Evolutionary conservation across 2,888 invertebrate species (phyloP), one percentile per base, ranked within the genome.

Genomic region (Plagodis pulveraria): DNA sequence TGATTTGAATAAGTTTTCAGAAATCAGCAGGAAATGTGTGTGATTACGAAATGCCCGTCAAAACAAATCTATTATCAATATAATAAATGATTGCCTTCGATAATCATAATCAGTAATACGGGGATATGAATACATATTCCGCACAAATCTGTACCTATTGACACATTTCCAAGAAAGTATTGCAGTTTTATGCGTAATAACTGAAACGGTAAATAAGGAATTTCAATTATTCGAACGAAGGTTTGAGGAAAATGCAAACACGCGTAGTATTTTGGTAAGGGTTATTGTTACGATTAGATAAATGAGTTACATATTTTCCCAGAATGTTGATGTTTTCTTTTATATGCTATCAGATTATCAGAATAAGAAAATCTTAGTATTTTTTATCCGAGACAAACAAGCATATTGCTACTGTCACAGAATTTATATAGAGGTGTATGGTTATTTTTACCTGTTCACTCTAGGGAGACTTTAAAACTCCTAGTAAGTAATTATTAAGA

Each of bases 31-130:
- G 53, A 64, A 63, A 65, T 50, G 45, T n/a, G 45, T 8, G 47
- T 70, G 67, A 70, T 68, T 69, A 71, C 63, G 38, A 63, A 58
- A 63, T 56, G 48, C 33, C 56, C 47, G 65, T 63, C 61, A 67
- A 67, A 69, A 71, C 59, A 69, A 63, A 60, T 35, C 8, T 54
- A 59, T 74, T 76, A 76, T 76, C 77, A 58, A 53, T 67, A 70
- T 69, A 74, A 69, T 67, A 63, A 62, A 65, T 46, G 59, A 68
- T 70, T 66, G 65, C 55, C 56, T 54, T 64, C 67, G 71, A 76
- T 74, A 71, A 70, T 62, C 47, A 36, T 63, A 67, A 69, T 67
- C 64, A 66, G 53, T 10, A 40, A 40, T 40, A 10, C 6, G 2
- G 66, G 58, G 46, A 60, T 55, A 60, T 52, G 51, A n/a, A 32